Conservation (phyloP, 2,113 vertebrate species). For the Microcebus griseorufus region DNA sequence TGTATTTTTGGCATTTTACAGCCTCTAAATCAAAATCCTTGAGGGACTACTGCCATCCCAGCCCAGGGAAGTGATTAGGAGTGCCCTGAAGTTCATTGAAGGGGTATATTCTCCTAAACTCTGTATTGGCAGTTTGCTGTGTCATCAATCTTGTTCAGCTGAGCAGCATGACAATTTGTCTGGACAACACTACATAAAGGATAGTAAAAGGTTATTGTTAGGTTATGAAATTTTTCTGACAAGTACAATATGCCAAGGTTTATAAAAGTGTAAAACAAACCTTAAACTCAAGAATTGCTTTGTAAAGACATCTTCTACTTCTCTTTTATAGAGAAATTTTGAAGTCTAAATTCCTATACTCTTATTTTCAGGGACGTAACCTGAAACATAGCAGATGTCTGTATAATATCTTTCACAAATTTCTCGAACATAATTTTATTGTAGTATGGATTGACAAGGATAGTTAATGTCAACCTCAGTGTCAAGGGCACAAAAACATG, state of each 20-base stretch:
- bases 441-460: neutral
- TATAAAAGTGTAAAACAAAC: slow-evolving; percentile 26
- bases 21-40: slow-evolving; percentile 67
- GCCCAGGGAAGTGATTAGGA: slow-evolving; percentile 9
- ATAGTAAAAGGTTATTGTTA: slow-evolving; percentile 72
- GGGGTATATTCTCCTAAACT: slow-evolving; percentile 15
- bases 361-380: neutral
- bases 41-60: neutral
- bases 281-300: neutral
- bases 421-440: neutral
- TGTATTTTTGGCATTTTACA: slow-evolving; percentile 41
- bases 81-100: neutral
- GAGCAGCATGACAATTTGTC: slow-evolving; percentile 65
- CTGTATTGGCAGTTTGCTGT: slow-evolving; percentile 17
- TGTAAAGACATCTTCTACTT: neutral
- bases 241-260: slow-evolving; percentile 44
- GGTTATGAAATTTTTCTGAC: slow-evolving; percentile 76
- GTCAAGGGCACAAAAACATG: neutral
- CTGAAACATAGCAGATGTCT: neutral
- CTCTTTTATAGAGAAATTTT: neutral
- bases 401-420: neutral
- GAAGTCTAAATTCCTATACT: neutral
- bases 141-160: slow-evolving; percentile 74
- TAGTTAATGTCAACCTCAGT: neutral
- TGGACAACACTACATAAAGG: slow-evolving; percentile 62